These are phyloP conservation scores for Nixonia krombeini DNA, from an alignment of 1,140 invertebrate genomes.

Conservation along the genomic window DNA sequence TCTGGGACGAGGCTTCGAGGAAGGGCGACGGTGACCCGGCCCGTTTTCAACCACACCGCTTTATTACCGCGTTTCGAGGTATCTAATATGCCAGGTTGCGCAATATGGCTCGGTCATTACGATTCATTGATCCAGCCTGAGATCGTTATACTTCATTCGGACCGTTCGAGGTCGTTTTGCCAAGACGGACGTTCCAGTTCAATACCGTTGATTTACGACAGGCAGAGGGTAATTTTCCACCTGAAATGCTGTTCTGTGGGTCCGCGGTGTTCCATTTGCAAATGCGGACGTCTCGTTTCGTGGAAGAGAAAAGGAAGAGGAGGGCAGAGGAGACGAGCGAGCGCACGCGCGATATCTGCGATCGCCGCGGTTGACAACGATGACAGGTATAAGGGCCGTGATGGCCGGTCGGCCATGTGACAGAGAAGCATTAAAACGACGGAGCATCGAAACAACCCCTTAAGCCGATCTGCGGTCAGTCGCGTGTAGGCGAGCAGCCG, in stretches of 20 bases:
- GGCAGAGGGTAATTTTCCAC: no score
- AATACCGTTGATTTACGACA: no score
- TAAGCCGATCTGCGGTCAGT: constrained; percentile 47
- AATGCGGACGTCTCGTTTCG: neutral
- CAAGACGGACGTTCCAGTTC: no score
- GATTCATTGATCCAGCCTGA: constrained; percentile 29
- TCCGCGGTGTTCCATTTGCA: no score
- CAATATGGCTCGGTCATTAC: constrained; percentile 9
- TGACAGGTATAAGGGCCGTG: constrained; percentile 23
- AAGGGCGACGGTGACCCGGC: constrained; percentile 21
- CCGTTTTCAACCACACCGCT: constrained; percentile 46
- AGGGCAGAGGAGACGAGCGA: no score
- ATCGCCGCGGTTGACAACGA: neutral
- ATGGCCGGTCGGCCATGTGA: constrained; percentile 16
- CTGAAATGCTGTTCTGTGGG: no score
- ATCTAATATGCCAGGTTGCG: constrained; percentile 34
- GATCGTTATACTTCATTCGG: no score
- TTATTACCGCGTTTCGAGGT: constrained; percentile 48
- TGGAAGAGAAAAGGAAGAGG: no score
- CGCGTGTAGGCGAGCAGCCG: constrained; percentile 36
- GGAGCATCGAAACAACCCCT: constrained; percentile 37
- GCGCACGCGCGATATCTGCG: no score
- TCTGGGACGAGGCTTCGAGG: no score
- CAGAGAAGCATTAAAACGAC: constrained; percentile 48
- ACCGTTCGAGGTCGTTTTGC: constrained; percentile 8